phyloP scores from a whole-genome alignment of 2,113 vertebrate species.

The Anarhynchus alexandrinus region DNA sequence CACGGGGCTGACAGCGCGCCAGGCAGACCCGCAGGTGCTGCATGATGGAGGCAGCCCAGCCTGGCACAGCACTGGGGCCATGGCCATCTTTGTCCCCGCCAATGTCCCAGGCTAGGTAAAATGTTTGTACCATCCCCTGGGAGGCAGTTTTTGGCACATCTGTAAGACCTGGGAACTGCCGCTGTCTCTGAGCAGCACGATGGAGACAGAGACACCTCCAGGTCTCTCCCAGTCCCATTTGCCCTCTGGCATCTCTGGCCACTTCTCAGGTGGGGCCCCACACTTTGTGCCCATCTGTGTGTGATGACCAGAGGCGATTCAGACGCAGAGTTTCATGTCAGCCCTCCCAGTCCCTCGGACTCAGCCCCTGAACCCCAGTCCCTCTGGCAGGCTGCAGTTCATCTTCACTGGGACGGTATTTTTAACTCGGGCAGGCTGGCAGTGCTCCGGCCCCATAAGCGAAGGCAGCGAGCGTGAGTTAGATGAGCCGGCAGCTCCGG shows the following conservation, averaged over 20 bases:
- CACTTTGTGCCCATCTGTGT: neutral
- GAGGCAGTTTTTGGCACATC: neutral
- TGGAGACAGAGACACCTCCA: neutral
- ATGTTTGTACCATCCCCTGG: neutral
- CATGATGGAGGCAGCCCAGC: neutral
- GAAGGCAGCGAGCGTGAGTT: neutral
- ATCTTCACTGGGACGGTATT: neutral
- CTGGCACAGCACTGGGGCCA: neutral
- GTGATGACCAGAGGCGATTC: neutral
- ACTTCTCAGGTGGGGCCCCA: neutral
- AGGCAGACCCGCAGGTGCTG: neutral
- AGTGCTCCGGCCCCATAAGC: accelerated
- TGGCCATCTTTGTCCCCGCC: neutral
- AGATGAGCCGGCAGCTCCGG: neutral
- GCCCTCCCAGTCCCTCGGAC: neutral
- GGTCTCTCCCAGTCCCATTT: neutral
- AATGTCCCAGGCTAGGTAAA: neutral
- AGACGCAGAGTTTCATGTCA: accelerated
- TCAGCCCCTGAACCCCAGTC: neutral
- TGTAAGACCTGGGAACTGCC: neutral
- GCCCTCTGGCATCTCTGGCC: neutral
- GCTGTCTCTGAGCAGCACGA: neutral
- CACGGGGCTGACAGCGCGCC: accelerated
- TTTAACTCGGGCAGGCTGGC: neutral
- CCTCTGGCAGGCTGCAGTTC: neutral